Evolutionary conservation across 2,888 invertebrate genomes (phyloP).

Genomic region (Coelopa pilipes): DNA sequence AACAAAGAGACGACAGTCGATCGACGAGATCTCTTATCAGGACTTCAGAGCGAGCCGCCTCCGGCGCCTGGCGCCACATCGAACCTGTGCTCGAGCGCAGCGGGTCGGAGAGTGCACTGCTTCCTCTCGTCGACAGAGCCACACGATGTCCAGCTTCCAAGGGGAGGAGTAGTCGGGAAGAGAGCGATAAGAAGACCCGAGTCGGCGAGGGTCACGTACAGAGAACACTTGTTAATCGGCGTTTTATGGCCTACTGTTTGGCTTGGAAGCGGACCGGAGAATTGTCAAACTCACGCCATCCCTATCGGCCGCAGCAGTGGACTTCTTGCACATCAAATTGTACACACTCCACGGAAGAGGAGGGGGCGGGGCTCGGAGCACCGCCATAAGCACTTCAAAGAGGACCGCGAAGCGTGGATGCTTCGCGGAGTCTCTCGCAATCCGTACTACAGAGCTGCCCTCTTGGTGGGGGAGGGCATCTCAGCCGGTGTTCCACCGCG

Average conservation of each 20-base stretch:
- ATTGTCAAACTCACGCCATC: constrained; percentile 34
- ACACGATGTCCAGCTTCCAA: not conserved
- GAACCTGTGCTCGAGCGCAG: constrained; percentile 61
- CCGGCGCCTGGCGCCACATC: constrained; percentile 67
- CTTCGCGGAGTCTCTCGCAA: not conserved
- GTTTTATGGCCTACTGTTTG: constrained; percentile 33
- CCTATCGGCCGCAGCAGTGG: constrained; percentile 26
- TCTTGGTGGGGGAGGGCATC: not conserved
- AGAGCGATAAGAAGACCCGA: constrained; percentile 9
- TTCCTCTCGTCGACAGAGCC: constrained; percentile 9
- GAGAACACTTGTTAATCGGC: constrained; percentile 31
- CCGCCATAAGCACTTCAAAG: constrained; percentile 9
- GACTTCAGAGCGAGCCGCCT: constrained; percentile 66
- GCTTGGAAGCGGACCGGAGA: constrained; percentile 16
- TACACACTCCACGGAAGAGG: constrained; percentile 5
- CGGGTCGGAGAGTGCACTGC: not conserved
- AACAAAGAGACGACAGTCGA: not conserved
- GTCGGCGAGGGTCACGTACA: not conserved
- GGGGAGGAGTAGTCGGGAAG: no score
- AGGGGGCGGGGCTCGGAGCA: not conserved
- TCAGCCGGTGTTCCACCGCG: constrained; percentile 49
- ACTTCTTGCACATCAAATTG: constrained; percentile 23
- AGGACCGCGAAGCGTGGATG: not conserved
- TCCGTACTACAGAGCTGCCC: no score
- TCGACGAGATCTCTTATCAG: constrained; percentile 56